A percentile compares a stretch with the other conserved stretches of the same genome.
These are phyloP conservation scores for Suricata suricatta DNA, from an alignment of 2,113 vertebrate species.

Conservation along the genomic window DNA sequence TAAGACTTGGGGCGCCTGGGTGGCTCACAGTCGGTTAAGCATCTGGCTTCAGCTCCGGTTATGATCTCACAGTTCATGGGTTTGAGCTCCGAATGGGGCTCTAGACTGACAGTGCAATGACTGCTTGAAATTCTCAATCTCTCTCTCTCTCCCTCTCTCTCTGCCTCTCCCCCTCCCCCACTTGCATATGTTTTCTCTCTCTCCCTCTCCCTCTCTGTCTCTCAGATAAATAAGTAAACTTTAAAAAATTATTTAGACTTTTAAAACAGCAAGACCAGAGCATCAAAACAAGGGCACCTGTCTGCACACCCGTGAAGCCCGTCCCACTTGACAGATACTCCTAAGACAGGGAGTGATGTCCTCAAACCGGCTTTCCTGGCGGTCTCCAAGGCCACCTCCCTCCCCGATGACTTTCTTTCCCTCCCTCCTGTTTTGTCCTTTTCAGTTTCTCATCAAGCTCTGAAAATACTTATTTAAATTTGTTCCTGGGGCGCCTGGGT, in stretches of 20 bases:
- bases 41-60: too few species aligned
- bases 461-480: neutral
- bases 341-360: neutral
- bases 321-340: neutral
- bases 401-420: neutral
- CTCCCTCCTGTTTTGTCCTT: neutral
- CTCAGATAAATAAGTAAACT: too few species aligned
- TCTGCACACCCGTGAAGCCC: fast-evolving
- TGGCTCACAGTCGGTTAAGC: too few species aligned
- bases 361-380: neutral
- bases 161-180: too few species aligned
- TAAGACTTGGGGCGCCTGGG: neutral
- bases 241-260: neutral
- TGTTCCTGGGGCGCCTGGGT: neutral
- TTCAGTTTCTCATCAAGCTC: neutral
- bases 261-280: too few species aligned
- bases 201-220: too few species aligned
- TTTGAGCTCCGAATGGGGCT: too few species aligned
- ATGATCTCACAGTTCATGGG: too few species aligned
- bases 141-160: too few species aligned
- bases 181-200: too few species aligned
- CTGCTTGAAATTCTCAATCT: too few species aligned
- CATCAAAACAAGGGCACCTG: fast-evolving
- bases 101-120: too few species aligned
- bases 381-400: neutral